Evolutionary conservation across 1,140 invertebrate genomes (phyloP).

Genomic region (Zaprionus davidi): DNA sequence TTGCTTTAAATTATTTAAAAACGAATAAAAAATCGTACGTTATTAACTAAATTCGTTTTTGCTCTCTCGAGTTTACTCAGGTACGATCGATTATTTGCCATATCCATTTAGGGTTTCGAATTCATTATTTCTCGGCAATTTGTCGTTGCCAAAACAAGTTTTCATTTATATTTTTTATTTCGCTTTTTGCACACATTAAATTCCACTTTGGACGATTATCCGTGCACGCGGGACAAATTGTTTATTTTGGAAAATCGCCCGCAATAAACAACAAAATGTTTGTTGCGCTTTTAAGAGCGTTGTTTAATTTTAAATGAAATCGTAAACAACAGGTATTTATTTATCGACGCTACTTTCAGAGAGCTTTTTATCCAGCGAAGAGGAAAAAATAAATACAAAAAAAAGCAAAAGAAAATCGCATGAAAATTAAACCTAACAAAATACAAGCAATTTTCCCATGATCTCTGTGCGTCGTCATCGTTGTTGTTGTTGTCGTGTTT

Average conservation of each 20-base stretch:
- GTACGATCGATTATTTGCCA: neutral
- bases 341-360: conserved; percentile 64
- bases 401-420: conserved; percentile 32
- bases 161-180: neutral
- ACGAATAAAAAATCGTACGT: no score
- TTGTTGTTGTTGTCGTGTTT: conserved; percentile 41
- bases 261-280: conserved; percentile 54
- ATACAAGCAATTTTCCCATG: conserved; percentile 75
- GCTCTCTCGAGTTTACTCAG: neutral
- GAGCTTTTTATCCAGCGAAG: conserved; percentile 9
- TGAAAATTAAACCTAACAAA: conserved; percentile 60
- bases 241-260: conserved; percentile 74
- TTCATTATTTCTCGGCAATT: conserved; percentile 24
- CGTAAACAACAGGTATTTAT: conserved; percentile 63
- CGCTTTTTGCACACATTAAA: conserved; percentile 52
- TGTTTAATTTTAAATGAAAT: conserved; percentile 76
- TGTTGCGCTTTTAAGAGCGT: conserved; percentile 48
- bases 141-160: conserved; percentile 10
- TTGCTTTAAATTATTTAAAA: no score
- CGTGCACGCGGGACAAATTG: conserved; percentile 21
- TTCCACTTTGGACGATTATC: conserved; percentile 62
- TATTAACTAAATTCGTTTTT: neutral
- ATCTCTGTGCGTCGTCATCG: conserved; percentile 49
- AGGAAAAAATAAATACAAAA: neutral
- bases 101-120: neutral